Evolutionary conservation across 1,140 invertebrate genomes (phyloP), one percentile per base, ranked within the genome.

Genomic region (Odontomachus brunneus): DNA sequence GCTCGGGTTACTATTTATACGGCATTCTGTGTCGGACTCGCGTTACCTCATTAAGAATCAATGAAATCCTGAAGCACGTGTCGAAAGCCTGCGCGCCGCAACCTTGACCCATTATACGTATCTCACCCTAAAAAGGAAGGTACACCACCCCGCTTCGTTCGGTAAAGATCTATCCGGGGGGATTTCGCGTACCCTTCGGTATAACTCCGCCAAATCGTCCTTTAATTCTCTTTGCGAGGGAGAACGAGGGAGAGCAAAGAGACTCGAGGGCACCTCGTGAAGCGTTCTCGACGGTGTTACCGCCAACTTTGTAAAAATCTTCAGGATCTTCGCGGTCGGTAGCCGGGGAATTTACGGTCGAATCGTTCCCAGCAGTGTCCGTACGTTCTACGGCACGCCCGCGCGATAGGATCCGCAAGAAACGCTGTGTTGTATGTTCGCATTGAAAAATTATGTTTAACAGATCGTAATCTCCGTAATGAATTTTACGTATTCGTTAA

Each of bases 41-140:
- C 74, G 33, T 49, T 71, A 12, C 26, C 72, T 89, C 87, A 87
- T 89, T 89, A 89, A 87, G 85, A 89, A 87, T 89, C 87, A 87
- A 87, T 85, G 71, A 89, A 87, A 83, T 83, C 62, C 86, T 60
- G 22, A 80, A 72, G 11, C 69, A 67, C 67, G 33, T 51, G 24
- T 59, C 62, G 55, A 66, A 7, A 59, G 24, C 15, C 65, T 63
- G 15, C 57, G 11, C 19, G 51, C 26, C 26, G 59, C 38, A 78
- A 87, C 69, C 82, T 85, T 82, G 85, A 87, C 82, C 22, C 9
- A 67, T 48, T 48, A 57, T 14, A 49, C 22, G 12, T 59, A 65
- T 49, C 60, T 59, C 55, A 17, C 53, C 55, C 67, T 69, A 74
- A 69, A 87, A 76, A 78, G 71, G 12, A 33, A 33, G 29, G 48